These are phyloP conservation scores for Byasa hedistus DNA, from an alignment of 2,888 invertebrate genomes.

Conservation along the genomic window DNA sequence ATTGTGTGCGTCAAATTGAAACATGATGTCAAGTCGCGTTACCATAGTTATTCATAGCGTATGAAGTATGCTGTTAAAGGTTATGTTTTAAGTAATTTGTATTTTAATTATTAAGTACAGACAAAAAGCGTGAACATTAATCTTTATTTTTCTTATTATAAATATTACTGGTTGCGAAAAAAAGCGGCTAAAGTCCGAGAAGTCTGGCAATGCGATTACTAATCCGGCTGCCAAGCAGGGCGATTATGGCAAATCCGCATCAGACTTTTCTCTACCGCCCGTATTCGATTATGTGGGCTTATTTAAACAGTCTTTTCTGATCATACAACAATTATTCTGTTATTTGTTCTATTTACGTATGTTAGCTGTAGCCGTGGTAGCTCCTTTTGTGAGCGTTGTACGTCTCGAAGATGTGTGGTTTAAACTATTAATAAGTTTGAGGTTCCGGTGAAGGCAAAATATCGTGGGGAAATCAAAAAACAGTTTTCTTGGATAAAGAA, in stretches of 20 bases:
- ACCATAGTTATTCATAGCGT: no score
- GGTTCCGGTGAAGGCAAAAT: no score
- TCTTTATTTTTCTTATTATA: not conserved
- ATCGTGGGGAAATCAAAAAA: no score
- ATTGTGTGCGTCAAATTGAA: no score
- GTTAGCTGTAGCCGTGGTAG: no score
- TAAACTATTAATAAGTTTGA: no score
- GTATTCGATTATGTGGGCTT: slow-evolving; percentile 12
- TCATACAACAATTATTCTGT: not conserved
- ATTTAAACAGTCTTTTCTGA: not conserved
- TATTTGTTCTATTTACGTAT: not conserved
- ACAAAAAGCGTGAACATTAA: not conserved
- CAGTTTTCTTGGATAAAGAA: no score
- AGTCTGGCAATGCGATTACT: slow-evolving; percentile 14
- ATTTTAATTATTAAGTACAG: not conserved
- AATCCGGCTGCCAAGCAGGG: slow-evolving; percentile 16
- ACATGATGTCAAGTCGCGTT: no score
- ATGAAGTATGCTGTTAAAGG: no score
- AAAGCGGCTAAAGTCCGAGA: slow-evolving; percentile 10
- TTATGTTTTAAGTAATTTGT: no score
- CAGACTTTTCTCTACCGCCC: slow-evolving; percentile 11
- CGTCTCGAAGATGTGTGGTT: no score
- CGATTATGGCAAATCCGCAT: slow-evolving; percentile 13
- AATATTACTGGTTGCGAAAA: not conserved
- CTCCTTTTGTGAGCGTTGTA: no score